A percentile compares a stretch with the other conserved stretches of the same genome.
These are phyloP conservation scores for Dastarcus helophoroides DNA, from an alignment of 2,888 invertebrate species.

Conservation along the genomic window DNA sequence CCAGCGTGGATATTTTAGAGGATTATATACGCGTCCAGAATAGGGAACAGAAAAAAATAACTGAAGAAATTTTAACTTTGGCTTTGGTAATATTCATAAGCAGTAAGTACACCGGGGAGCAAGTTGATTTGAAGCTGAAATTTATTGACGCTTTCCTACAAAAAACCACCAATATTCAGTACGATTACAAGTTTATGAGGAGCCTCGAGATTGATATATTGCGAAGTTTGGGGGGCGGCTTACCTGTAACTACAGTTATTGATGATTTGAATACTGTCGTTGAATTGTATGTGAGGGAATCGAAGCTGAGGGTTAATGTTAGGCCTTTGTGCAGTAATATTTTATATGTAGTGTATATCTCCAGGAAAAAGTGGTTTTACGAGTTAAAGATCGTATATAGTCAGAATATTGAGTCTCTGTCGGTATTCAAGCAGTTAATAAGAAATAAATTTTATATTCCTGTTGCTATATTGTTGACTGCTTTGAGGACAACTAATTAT, in stretches of 20 bases:
- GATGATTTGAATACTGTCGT: slow-evolving; percentile 30
- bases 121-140: slow-evolving; percentile 19
- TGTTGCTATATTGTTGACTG: slow-evolving; percentile 24
- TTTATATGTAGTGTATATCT: slow-evolving; percentile 23
- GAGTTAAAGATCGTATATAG: slow-evolving; percentile 24
- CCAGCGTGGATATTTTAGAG: slow-evolving; percentile 26
- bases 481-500: slow-evolving; percentile 22
- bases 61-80: slow-evolving; percentile 22
- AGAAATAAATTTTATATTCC: slow-evolving; percentile 26
- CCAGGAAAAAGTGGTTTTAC: slow-evolving; percentile 21
- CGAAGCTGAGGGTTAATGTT: slow-evolving; percentile 21
- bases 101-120: slow-evolving; percentile 25
- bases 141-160: slow-evolving; percentile 19
- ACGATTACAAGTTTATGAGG: slow-evolving; percentile 17
- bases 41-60: slow-evolving; percentile 16
- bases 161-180: slow-evolving; percentile 18
- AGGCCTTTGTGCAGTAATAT: slow-evolving; percentile 24
- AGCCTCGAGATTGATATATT: slow-evolving; percentile 25
- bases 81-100: slow-evolving; percentile 23
- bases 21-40: slow-evolving; percentile 22
- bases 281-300: slow-evolving; percentile 23
- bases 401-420: slow-evolving; percentile 17
- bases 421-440: slow-evolving; percentile 23
- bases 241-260: slow-evolving; percentile 24
- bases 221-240: slow-evolving; percentile 19